phyloP scores from a whole-genome alignment of 2,113 vertebrate genomes.

The Strix uralensis region DNA sequence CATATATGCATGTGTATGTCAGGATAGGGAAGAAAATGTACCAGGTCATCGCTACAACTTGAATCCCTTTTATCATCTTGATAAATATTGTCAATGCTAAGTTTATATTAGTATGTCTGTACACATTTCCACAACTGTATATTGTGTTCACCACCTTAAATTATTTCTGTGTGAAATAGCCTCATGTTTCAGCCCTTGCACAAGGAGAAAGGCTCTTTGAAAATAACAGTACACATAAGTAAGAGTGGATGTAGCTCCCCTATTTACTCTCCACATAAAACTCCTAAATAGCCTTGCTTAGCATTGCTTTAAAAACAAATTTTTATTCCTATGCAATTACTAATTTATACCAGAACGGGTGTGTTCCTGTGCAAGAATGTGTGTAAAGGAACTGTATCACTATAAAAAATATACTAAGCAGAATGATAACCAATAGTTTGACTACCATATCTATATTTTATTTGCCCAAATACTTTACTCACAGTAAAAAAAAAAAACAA shows the following conservation, averaged over 20 bases:
- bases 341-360: neutral
- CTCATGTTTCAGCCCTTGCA: neutral
- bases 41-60: neutral
- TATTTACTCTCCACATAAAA: neutral
- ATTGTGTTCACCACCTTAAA: neutral
- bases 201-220: neutral
- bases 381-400: neutral
- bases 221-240: neutral
- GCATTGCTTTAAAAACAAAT: neutral
- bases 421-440: neutral
- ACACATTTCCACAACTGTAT: neutral
- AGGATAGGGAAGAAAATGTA: neutral
- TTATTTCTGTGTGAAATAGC: neutral
- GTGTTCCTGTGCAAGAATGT: neutral
- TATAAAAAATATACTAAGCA: neutral
- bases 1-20: neutral
- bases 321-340: neutral
- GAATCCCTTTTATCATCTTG: neutral
- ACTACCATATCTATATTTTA: neutral
- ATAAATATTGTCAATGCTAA: neutral
- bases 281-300: neutral
- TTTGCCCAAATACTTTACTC: neutral
- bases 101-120: neutral
- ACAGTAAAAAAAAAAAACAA: neutral
- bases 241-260: fast-evolving